These are phyloP conservation scores for Lutjanus argentimaculatus DNA, from an alignment of 2,797 vertebrate genomes.

Conservation along the genomic window DNA sequence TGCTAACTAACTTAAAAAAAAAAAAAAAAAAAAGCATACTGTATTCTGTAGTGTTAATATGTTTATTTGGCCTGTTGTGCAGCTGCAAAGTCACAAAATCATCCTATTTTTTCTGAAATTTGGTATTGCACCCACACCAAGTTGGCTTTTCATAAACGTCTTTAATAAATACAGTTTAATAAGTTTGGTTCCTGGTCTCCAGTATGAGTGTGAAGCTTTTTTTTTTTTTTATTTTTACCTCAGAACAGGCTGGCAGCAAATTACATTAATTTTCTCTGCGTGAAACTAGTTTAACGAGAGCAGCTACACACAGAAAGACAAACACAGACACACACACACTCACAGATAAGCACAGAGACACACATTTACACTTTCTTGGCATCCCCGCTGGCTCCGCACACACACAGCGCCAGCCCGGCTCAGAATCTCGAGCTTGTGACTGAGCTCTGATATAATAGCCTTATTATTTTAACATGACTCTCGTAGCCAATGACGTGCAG, in stretches of 20 bases:
- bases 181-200: neutral
- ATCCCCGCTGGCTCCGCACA: neutral
- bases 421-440: constrained; percentile 49
- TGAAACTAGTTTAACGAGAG: constrained; percentile 17
- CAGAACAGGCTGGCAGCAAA: constrained; percentile 11
- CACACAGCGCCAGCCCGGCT: constrained; percentile 2
- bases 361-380: constrained; percentile 41
- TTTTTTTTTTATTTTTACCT: neutral
- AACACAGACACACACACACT: constrained; percentile 11
- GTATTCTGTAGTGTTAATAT: neutral
- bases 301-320: neutral
- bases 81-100: no score
- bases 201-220: neutral
- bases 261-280: neutral
- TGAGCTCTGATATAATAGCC: constrained; percentile 55
- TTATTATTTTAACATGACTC: constrained; percentile 61
- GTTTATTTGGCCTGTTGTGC: neutral
- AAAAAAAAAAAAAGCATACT: no score
- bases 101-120: no score
- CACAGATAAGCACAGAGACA: constrained; percentile 22
- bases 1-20: no score
- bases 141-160: neutral
- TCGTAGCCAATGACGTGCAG: constrained; percentile 28
- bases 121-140: no score
- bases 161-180: neutral